Base-by-base conservation (phyloP, 2,797 vertebrate species). In the Phataginus tetradactyla region DNA sequence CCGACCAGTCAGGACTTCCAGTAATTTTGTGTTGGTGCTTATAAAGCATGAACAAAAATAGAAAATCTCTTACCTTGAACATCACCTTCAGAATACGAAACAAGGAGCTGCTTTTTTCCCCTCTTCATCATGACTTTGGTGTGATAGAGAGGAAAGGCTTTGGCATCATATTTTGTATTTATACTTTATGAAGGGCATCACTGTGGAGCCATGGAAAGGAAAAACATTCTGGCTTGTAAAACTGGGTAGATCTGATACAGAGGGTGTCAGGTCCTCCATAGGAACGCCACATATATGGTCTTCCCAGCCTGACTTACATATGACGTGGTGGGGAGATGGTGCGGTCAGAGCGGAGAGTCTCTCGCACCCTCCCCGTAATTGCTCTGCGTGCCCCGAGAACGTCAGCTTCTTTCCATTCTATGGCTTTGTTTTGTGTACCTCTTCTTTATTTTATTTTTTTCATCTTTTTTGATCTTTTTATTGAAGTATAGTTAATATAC, bases 1-100 rank as follows among this genome's bases (percentile, higher is more conserved):
- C 37, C 64, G 80, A 80, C 45, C 32, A 63, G 39, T 90, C 53
- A 85, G 85, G 74, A 68, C 32, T 88, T 57, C 66, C 23, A 63
- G 92, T 64, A 77, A 95, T 91, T 96, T 93, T 89, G 53, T 97
- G 78, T 91, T 92, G 49, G 23, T 84, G 88, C 84, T 97, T 96
- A 74, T 13, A 55, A 94, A 95, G 81, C 92, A 79, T 23, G 80
- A 87, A 61, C 57, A 85, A 86, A 95, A 92, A 84, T 64, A 96
- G 94, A 92, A 74, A n/a, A 90, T 87, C 84, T 92, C 80, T 75
- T 53, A 66, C 75, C 85, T 96, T 96, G 93, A 92, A 81, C 77
- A 92, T 96, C 72, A 85, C 90, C 87, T 95, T 96, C 61, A 66
- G 96, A 94, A 88, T 74, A 77, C 66, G 61, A 86, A 90, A 78